These are phyloP conservation scores for Aeoliscus strigatus DNA, from an alignment of 2,797 vertebrate genomes.

Conservation along the genomic window DNA sequence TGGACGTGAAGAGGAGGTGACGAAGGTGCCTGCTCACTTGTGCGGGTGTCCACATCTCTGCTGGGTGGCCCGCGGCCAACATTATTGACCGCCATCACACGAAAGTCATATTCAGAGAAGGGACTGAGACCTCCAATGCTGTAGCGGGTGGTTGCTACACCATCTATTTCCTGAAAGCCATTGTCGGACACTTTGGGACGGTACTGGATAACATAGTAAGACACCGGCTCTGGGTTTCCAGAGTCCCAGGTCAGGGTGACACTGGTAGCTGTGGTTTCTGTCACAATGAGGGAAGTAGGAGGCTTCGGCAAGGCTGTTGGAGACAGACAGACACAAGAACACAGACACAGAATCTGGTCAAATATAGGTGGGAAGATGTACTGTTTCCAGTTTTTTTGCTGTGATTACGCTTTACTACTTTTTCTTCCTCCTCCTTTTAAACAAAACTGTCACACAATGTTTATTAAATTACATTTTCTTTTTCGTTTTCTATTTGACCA, in stretches of 20 bases:
- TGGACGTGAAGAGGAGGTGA: conserved; percentile 87
- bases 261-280: conserved; percentile 95
- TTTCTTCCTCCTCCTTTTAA: too few species aligned
- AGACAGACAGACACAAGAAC: not conserved
- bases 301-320: conserved; percentile 88
- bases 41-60: conserved; percentile 81
- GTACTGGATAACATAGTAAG: conserved; percentile 95
- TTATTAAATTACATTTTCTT: too few species aligned
- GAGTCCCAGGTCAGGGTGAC: conserved; percentile 95
- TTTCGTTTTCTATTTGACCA: too few species aligned
- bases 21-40: conserved; percentile 92
- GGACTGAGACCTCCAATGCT: conserved; percentile 96
- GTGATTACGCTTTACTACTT: too few species aligned
- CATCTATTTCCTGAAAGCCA: conserved; percentile 92
- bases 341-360: conserved; percentile 1
- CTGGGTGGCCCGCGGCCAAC: conserved; percentile 89
- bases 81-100: conserved; percentile 89
- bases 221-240: conserved; percentile 94
- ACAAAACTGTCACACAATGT: too few species aligned
- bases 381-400: too few species aligned
- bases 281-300: conserved; percentile 85
- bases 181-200: conserved; percentile 80
- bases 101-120: conserved; percentile 91
- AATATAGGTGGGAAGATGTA: too few species aligned
- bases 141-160: conserved; percentile 93